Conservation (phyloP, 2,797 vertebrate genomes). For the Silurus lanzhouensis region DNA sequence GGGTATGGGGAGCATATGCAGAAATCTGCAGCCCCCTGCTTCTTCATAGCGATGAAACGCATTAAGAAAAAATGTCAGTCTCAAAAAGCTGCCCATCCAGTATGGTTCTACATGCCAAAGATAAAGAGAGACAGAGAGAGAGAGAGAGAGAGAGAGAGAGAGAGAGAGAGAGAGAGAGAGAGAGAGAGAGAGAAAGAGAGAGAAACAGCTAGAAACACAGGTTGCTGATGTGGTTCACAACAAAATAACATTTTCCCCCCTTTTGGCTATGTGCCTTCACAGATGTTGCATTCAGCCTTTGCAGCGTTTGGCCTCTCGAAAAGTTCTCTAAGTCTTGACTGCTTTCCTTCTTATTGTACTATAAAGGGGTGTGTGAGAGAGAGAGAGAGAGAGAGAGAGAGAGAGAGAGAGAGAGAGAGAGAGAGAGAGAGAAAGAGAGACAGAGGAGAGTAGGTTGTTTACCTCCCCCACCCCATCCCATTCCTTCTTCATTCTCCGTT, state of each 20-base stretch:
- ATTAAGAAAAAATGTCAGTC: slow-evolving; percentile 49
- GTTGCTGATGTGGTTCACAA: slow-evolving; percentile 75
- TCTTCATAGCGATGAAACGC: slow-evolving; percentile 48
- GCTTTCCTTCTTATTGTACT: slow-evolving; percentile 79
- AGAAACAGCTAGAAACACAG: slow-evolving; percentile 66
- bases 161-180: neutral
- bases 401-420: too few relatives aligned
- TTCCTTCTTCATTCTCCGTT: slow-evolving; percentile 63
- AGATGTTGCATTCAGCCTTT: slow-evolving; percentile 81
- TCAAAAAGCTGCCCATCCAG: slow-evolving; percentile 56
- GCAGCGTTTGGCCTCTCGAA: slow-evolving; percentile 75
- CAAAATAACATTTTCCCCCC: slow-evolving; percentile 72
- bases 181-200: neutral
- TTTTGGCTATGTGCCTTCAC: slow-evolving; percentile 73
- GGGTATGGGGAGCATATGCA: slow-evolving; percentile 50
- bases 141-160: neutral
- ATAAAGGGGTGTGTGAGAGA: slow-evolving; percentile 64
- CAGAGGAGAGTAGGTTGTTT: slow-evolving; percentile 50
- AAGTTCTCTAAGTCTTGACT: slow-evolving; percentile 75
- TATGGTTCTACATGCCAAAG: slow-evolving; percentile 39
- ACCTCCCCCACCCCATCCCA: slow-evolving; percentile 62
- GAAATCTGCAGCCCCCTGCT: slow-evolving; percentile 16
- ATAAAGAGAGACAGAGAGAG: neutral
- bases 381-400: slow-evolving; percentile 28
- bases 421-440: neutral